A percentile compares a stretch with the other conserved stretches of the same genome.
Evolutionary conservation across 2,113 vertebrate genomes (phyloP).

Genomic region (Coregonus clupeaformis): DNA sequence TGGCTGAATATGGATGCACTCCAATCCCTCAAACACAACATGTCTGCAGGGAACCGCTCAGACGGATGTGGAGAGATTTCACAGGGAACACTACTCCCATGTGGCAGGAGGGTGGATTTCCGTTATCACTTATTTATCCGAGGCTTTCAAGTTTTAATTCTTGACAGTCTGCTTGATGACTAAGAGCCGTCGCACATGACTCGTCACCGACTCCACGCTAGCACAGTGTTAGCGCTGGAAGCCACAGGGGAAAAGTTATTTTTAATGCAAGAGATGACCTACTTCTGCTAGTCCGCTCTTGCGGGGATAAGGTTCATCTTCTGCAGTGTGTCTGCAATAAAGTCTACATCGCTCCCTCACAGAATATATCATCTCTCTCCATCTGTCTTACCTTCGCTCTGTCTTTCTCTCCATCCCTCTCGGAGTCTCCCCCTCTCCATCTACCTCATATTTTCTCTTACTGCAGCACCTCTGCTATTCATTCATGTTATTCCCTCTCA

Average conservation of each 20-base stretch:
- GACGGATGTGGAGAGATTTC: slow-evolving; percentile 23
- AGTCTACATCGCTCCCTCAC: slow-evolving; percentile 6
- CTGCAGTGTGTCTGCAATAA: slow-evolving; percentile 25
- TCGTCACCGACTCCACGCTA: slow-evolving; percentile 1
- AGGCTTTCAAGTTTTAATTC: slow-evolving; percentile 16
- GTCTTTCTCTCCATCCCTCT: background rate
- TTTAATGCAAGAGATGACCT: slow-evolving; percentile 45
- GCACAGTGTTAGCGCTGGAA: background rate
- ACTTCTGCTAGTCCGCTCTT: slow-evolving; percentile 39
- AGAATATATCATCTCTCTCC: slow-evolving; percentile 15
- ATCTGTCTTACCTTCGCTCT: slow-evolving; percentile 2
- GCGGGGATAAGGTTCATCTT: slow-evolving; percentile 3
- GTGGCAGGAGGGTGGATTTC: slow-evolving; percentile 22
- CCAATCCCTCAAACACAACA: background rate
- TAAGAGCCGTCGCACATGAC: slow-evolving; percentile 12
- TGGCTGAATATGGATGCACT: background rate
- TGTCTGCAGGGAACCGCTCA: background rate
- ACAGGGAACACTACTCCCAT: slow-evolving; percentile 33
- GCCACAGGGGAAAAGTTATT: slow-evolving; percentile 27
- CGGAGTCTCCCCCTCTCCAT: background rate
- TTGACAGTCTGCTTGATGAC: slow-evolving; percentile 26
- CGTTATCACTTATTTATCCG: slow-evolving; percentile 55
- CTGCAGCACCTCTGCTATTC: background rate
- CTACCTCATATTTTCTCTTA: background rate
- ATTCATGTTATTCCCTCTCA: too few species aligned